These are phyloP conservation scores for Hiodon alosoides DNA, from an alignment of 2,113 vertebrate genomes.

Conservation along the genomic window DNA sequence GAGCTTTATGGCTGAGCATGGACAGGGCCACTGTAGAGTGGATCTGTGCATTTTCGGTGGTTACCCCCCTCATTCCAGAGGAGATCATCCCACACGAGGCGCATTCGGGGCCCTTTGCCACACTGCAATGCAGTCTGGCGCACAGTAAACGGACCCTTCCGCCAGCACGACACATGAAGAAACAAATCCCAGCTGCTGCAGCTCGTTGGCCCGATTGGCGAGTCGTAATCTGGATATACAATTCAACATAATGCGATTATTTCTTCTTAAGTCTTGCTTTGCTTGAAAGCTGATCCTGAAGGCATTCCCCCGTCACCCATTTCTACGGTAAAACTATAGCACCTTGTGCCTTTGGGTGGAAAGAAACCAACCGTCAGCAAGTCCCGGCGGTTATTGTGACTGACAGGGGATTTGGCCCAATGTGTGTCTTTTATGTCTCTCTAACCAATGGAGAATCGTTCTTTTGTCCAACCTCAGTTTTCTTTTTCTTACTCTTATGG, in stretches of 20 bases:
- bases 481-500: constrained; percentile 43
- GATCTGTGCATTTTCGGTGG: neutral
- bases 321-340: constrained; percentile 25
- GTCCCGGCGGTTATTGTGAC: constrained; percentile 33
- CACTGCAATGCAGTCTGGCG: no score
- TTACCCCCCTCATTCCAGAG: neutral
- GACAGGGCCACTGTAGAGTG: neutral
- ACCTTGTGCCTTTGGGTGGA: constrained; percentile 12
- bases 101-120: no score
- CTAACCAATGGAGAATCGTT: constrained; percentile 47
- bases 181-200: neutral
- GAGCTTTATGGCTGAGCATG: neutral
- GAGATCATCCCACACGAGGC: neutral
- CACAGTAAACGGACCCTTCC: neutral
- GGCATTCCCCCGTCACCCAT: constrained; percentile 1
- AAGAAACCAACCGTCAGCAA: constrained; percentile 26
- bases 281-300: constrained; percentile 7
- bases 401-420: constrained; percentile 48
- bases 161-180: neutral
- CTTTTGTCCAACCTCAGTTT: constrained; percentile 39
- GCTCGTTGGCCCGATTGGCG: neutral
- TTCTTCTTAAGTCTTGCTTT: neutral
- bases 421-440: constrained; percentile 41
- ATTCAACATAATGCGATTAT: constrained; percentile 1
- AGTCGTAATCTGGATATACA: neutral